Percentiles rank a stretch among this genome's conserved stretches.
Evolutionary conservation across 2,797 vertebrate genomes (phyloP).

Genomic region (Lates japonicus): DNA sequence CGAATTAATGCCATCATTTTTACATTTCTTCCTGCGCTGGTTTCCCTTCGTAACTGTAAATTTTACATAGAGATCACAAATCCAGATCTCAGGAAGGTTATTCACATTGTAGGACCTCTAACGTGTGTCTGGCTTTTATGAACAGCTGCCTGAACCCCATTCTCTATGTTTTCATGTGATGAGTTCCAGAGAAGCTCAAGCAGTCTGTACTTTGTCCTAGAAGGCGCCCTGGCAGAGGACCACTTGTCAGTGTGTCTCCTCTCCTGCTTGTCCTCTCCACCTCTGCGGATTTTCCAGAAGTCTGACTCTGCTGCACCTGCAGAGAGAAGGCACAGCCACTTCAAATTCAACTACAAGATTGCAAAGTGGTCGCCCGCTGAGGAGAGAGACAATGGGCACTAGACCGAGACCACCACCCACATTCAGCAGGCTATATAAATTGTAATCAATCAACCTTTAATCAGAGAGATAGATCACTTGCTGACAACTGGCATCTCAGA

Average conservation of each 20-base stretch:
- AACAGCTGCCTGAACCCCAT: slow-evolving; percentile 85
- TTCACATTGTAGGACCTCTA: too few species aligned
- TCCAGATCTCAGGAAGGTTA: accelerated
- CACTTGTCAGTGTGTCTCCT: slow-evolving; percentile 41
- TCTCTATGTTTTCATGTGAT: slow-evolving; percentile 84
- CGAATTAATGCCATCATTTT: too few species aligned
- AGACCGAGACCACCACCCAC: background rate
- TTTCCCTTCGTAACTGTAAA: too few species aligned
- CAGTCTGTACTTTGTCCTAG: slow-evolving; percentile 82
- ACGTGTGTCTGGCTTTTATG: too few species aligned
- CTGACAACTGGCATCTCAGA: background rate
- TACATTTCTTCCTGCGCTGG: too few species aligned
- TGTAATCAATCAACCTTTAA: background rate
- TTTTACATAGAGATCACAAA: too few species aligned
- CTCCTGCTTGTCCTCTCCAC: slow-evolving; percentile 34
- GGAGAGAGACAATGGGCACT: background rate
- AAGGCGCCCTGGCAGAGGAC: slow-evolving; percentile 88
- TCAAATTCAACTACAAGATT: slow-evolving; percentile 4
- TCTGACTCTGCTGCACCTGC: slow-evolving; percentile 37
- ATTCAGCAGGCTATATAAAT: background rate
- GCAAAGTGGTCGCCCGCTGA: background rate
- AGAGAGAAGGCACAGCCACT: background rate
- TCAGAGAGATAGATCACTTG: background rate
- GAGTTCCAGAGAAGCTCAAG: slow-evolving; percentile 83
- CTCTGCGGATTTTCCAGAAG: slow-evolving; percentile 44